Evolutionary conservation across 2,888 invertebrate genomes (phyloP), one percentile per base, ranked within the genome.

Genomic region (Megastigmus dorsalis): DNA sequence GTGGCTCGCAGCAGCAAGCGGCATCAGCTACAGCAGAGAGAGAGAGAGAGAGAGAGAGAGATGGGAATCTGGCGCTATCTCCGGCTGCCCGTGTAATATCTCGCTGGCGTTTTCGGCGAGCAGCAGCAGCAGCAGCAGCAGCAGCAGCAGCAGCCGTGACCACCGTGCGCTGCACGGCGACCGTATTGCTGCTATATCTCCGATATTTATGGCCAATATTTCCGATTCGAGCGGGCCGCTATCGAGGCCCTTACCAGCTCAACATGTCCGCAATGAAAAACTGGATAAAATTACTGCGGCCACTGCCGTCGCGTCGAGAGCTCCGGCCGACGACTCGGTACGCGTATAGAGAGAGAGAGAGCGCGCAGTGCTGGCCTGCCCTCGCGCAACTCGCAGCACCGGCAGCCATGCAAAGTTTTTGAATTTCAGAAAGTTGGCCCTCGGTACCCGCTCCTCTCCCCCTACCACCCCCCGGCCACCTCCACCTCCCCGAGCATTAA

Each of bases 201-300:
- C 84, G 83, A 87, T 88, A 88, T 88, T 87, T 87, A 87, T 87
- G 87, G 86, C 84, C 87, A 85, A 87, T 87, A 87, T 87, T 87
- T 87, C 87, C 87, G 86, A 85, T 86, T 85, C 87, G n/a, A 85
- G 85, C 85, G 84, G n/a, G 86, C 83, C 81, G 85, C 87, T 87
- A 87, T 87, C 87, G 85, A 84, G 82, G 81, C 85, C 84, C 86
- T 87, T 86, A 84, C 86, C 86, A 83, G 84, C 84, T 86, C 87
- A 85, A 86, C 86, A 85, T 86, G 87, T 85, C 84, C 86, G 87
- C 86, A 86, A 86, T 87, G 86, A 86, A 87, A 79, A 86, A 85
- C 83, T 84, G 85, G 86, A 86, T 86, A 86, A 86, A 87, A 86
- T 86, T 86, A 87, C 84, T n/a, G 13, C 30, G 50, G 4, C 23